A percentile compares a stretch with the other conserved stretches of the same genome.
These are phyloP conservation scores for Phymastichus coffea DNA, from an alignment of 1,140 invertebrate species.

Conservation along the genomic window DNA sequence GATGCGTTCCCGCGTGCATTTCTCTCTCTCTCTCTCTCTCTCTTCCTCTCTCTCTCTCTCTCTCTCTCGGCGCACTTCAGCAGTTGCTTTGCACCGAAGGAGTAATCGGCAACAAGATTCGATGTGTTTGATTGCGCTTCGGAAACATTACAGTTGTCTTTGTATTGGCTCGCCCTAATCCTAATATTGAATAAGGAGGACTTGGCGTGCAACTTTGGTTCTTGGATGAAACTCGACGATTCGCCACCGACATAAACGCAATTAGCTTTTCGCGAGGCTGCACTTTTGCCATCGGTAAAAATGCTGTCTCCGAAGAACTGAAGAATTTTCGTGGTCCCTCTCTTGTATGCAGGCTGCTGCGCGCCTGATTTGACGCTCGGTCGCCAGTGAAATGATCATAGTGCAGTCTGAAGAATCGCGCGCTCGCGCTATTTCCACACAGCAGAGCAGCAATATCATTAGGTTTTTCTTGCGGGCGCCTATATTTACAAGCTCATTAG, in stretches of 20 bases:
- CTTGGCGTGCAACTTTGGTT: too few relatives aligned
- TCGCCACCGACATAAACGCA: too few relatives aligned
- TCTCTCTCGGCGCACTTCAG: too few relatives aligned
- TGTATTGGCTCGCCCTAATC: too few relatives aligned
- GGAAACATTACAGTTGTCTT: constrained; percentile 5
- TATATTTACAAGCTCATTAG: too few relatives aligned
- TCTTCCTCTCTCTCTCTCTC: neutral
- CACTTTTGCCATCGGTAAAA: too few relatives aligned
- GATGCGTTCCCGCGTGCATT: too few relatives aligned
- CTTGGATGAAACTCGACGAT: too few relatives aligned
- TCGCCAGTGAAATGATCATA: neutral
- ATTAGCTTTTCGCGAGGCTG: too few relatives aligned
- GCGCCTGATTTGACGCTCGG: constrained; percentile 1
- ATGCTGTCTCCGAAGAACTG: too few relatives aligned
- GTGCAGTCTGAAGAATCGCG: neutral
- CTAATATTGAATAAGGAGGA: too few relatives aligned
- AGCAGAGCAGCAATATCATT: neutral
- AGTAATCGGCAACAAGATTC: constrained; percentile 11
- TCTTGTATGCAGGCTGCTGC: neutral
- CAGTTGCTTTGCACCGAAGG: neutral
- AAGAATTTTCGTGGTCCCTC: too few relatives aligned
- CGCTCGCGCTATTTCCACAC: constrained; percentile 3
- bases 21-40: neutral
- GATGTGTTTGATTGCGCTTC: constrained; percentile 11
- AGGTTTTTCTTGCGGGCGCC: constrained; percentile 7